Base-by-base conservation (phyloP, 2,797 vertebrate species). In the Lepus townsendii region DNA sequence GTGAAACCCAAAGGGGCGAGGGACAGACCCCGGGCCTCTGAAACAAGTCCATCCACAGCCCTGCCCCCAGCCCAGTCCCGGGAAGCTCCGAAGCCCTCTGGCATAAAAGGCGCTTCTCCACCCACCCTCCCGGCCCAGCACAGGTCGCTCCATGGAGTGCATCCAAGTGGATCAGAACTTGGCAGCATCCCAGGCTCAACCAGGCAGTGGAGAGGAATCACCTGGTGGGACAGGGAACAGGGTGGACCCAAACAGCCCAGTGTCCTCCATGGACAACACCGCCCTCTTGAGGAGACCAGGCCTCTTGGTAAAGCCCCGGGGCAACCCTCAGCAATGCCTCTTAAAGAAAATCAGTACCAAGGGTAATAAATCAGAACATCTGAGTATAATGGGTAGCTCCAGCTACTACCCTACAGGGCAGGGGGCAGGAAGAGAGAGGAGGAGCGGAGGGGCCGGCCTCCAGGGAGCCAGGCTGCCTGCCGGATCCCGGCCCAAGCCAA, bases 281-380 rank as follows among this genome's bases (percentile, higher is more conserved):
- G 11, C 87, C 24, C 32, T 85, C 69, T 10, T 11, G 27, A 9
- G 30, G 54, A 76, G n/a, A 19, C 91, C 93, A 54, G 77, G 63
- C 52, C 71, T 68, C 27, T 22, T 83, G 35, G n/a, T 54, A 22
- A 80, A 93, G 90, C 71, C 75, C 75, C 57, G 63, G 42, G 8
- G 66, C 32, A 32, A 50, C 9, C 72, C 69, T 68, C 68, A 72
- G 77, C 32, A 83, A 68, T 22, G 62, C 65, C 82, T 96, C 62
- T 3, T 62, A 78, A 95, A 94, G 73, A 92, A 96, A 93, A 57
- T 13, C 62, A 26, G 83, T 83, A 73, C 89, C 76, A 79, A 94
- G 83, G 82, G 69, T 60, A 93, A 89, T 72, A 90, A 85, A 68
- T 88, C 63, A 68, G 87, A 92, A 84, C 38, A 20, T 52, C 38